A percentile compares a stretch with the other conserved stretches of the same genome.
phyloP scores from a whole-genome alignment of 1,140 invertebrate genomes.

The Macrocentrus cingulum region DNA sequence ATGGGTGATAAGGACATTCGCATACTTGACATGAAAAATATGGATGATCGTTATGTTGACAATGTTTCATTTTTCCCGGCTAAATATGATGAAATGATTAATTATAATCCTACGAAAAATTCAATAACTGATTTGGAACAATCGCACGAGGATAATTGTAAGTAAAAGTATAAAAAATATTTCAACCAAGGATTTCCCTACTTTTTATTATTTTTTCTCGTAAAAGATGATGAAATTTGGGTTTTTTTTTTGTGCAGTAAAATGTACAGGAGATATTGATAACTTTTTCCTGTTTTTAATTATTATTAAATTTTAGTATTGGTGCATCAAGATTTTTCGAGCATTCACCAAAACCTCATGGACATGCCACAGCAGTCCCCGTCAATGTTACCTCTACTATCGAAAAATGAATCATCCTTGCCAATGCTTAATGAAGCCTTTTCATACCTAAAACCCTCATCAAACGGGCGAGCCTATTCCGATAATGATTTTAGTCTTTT shows the following conservation, averaged over 20 bases:
- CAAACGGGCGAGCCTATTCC: slow-evolving; percentile 29
- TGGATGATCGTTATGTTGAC: slow-evolving; percentile 44
- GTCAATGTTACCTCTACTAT: slow-evolving; percentile 31
- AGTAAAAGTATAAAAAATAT: no score
- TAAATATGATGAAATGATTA: slow-evolving; percentile 50
- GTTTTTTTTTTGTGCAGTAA: no score
- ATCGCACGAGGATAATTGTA: slow-evolving; percentile 35
- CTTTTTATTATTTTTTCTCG: no score
- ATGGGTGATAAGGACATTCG: slow-evolving; percentile 49
- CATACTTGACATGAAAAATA: slow-evolving; percentile 43
- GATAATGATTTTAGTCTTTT: slow-evolving; percentile 41
- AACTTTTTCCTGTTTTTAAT: no score
- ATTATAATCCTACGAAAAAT: slow-evolving; percentile 36
- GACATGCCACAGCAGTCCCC: slow-evolving; percentile 26
- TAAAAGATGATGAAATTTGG: no score
- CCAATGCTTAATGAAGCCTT: slow-evolving; percentile 35
- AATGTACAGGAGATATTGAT: no score
- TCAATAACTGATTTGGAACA: slow-evolving; percentile 26
- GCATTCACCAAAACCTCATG: slow-evolving; percentile 26
- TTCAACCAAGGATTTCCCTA: no score
- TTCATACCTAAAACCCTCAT: slow-evolving; percentile 40
- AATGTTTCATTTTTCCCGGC: slow-evolving; percentile 43
- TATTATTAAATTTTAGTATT: no score
- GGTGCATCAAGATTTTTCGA: slow-evolving; percentile 36
- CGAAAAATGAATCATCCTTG: slow-evolving; percentile 34